Evolutionary conservation across 2,888 invertebrate species (phyloP).

Genomic region (Ceraclea dissimilis): DNA sequence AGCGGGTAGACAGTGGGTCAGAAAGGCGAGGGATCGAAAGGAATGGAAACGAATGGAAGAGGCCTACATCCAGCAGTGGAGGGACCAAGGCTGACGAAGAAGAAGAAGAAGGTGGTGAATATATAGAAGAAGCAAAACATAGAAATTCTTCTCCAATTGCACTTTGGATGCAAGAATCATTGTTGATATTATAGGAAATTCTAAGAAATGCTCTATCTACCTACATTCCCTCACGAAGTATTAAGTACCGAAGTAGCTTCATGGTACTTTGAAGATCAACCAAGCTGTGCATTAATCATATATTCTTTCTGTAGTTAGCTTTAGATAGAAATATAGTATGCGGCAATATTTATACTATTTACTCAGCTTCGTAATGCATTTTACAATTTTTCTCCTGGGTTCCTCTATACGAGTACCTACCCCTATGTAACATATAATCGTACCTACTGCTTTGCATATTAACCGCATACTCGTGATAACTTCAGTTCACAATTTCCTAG

Average conservation of each 20-base stretch:
- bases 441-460: constrained; percentile 22
- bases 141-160: too few relatives aligned
- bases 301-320: not conserved
- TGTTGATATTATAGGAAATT: constrained; percentile 4
- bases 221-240: constrained; percentile 24
- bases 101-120: too few relatives aligned
- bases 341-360: not conserved
- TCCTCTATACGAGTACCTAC: too few relatives aligned
- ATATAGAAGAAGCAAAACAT: too few relatives aligned
- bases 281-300: constrained; percentile 1
- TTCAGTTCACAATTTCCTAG: constrained; percentile 7
- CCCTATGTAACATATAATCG: too few relatives aligned
- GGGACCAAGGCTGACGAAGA: too few relatives aligned
- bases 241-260: not conserved
- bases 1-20: too few relatives aligned
- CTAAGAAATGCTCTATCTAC: constrained; percentile 9
- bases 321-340: not conserved
- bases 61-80: too few relatives aligned
- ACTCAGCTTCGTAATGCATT: not conserved
- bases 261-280: not conserved
- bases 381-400: not conserved
- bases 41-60: too few relatives aligned
- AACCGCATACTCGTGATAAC: constrained; percentile 24
- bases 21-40: too few relatives aligned
- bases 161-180: too few relatives aligned